Evolutionary conservation across 2,113 vertebrate species (phyloP).

Genomic region (Heterochromis multidens): DNA sequence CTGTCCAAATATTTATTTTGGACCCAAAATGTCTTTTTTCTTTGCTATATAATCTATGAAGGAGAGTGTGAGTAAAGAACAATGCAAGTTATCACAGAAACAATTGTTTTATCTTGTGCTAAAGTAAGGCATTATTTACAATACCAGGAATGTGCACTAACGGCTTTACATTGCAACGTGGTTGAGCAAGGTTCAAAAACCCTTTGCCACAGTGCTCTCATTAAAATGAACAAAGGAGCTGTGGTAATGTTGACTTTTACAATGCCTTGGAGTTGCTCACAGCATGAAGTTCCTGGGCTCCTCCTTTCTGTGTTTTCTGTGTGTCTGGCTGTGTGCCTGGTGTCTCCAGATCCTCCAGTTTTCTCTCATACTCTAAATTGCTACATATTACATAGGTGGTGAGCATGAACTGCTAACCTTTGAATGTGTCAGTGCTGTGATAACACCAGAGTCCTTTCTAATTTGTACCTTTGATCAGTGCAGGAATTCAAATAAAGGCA

Average conservation of each 20-base stretch:
- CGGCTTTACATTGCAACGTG: neutral
- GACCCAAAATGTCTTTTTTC: neutral
- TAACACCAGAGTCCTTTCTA: neutral
- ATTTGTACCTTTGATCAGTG: neutral
- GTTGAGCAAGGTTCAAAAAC: neutral
- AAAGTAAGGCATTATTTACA: neutral
- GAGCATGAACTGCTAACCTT: neutral
- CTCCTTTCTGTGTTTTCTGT: neutral
- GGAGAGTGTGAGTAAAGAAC: neutral
- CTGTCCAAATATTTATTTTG: neutral
- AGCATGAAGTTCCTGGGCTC: neutral
- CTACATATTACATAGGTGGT: neutral
- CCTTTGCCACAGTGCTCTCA: neutral
- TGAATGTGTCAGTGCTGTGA: neutral
- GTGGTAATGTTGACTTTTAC: neutral
- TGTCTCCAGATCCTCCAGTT: neutral
- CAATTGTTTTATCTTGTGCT: neutral
- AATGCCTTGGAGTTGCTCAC: neutral
- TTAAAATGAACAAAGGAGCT: neutral
- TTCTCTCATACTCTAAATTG: neutral
- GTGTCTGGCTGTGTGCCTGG: neutral
- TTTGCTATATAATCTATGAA: neutral
- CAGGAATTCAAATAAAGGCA: neutral
- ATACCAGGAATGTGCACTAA: neutral
- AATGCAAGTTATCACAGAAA: neutral